Conservation (phyloP, 2,797 vertebrate species). For the Pagetopsis macropterus region DNA sequence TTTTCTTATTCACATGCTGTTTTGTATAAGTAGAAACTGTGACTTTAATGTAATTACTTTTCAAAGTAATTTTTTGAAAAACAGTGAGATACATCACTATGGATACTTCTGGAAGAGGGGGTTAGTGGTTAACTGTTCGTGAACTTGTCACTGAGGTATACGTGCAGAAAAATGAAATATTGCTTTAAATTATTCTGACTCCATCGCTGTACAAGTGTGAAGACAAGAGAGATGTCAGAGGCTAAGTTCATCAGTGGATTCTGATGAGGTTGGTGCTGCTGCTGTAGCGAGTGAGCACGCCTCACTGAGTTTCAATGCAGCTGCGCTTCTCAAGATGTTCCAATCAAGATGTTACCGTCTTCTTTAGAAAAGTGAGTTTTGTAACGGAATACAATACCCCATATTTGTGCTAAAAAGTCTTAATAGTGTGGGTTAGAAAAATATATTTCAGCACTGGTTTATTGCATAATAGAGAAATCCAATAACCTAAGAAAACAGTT, state of each 20-base stretch:
- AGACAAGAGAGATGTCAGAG: slow-evolving; percentile 83
- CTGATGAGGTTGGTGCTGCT: slow-evolving; percentile 80
- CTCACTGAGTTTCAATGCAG: slow-evolving; percentile 80
- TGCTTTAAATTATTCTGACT: slow-evolving; percentile 73
- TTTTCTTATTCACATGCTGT: slow-evolving; percentile 10
- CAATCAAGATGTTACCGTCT: slow-evolving; percentile 81
- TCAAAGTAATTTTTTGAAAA: slow-evolving; percentile 11
- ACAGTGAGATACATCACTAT: slow-evolving; percentile 31
- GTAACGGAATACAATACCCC: slow-evolving; percentile 37
- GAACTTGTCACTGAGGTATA: slow-evolving; percentile 20
- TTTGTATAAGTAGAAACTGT: slow-evolving; percentile 1
- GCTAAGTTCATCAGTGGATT: slow-evolving; percentile 83
- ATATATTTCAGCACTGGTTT: slow-evolving; percentile 35
- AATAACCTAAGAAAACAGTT: slow-evolving; percentile 18
- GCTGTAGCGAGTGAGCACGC: slow-evolving; percentile 70
- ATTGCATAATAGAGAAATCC: slow-evolving; percentile 34
- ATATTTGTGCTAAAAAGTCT: slow-evolving; percentile 57
- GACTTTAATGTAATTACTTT: slow-evolving; percentile 7
- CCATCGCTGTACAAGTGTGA: slow-evolving; percentile 68
- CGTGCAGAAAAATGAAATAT: slow-evolving; percentile 57
- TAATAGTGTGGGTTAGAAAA: slow-evolving; percentile 38
- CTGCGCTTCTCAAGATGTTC: slow-evolving; percentile 78
- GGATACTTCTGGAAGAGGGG: slow-evolving; percentile 11
- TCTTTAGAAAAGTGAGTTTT: slow-evolving; percentile 59
- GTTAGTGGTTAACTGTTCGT: slow-evolving; percentile 32